Conservation (phyloP, 2,888 invertebrate species). For the Periphyllus acericola region DNA sequence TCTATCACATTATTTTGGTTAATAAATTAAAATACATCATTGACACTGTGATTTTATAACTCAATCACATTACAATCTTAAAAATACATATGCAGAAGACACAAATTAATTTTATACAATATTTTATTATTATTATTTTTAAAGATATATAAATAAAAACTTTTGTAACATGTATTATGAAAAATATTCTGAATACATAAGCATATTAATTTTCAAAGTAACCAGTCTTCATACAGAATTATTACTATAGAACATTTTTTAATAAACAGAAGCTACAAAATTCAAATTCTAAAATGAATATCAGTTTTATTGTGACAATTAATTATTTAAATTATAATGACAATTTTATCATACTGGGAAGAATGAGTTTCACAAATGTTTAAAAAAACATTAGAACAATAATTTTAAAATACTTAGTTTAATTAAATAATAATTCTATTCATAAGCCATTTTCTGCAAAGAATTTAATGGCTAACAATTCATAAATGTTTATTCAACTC, state of each 20-base stretch:
- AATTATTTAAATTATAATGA: too few relatives aligned
- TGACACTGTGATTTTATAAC: slow-evolving; percentile 32
- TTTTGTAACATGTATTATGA: slow-evolving; percentile 18
- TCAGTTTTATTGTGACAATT: background rate
- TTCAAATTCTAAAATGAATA: background rate
- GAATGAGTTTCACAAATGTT: background rate
- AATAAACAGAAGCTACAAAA: background rate
- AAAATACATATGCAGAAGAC: background rate
- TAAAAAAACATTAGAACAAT: slow-evolving; percentile 29
- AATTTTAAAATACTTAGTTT: slow-evolving; percentile 17
- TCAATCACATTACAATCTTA: slow-evolving; percentile 25
- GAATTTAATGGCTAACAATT: slow-evolving; percentile 10
- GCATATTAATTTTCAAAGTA: slow-evolving; percentile 29
- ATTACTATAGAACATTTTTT: background rate
- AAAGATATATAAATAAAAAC: slow-evolving; percentile 36
- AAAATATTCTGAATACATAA: slow-evolving; percentile 36
- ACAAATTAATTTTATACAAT: slow-evolving; percentile 13
- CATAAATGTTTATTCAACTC: background rate
- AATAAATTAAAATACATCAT: slow-evolving; percentile 41
- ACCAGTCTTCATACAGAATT: slow-evolving; percentile 37
- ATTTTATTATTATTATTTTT: slow-evolving; percentile 6
- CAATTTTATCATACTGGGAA: background rate
- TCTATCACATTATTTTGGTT: slow-evolving; percentile 47
- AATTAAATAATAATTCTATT: slow-evolving; percentile 14
- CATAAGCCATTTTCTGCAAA: background rate